Evolutionary conservation across 2,113 vertebrate genomes (phyloP).

Genomic region (Lepisosteus oculatus): DNA sequence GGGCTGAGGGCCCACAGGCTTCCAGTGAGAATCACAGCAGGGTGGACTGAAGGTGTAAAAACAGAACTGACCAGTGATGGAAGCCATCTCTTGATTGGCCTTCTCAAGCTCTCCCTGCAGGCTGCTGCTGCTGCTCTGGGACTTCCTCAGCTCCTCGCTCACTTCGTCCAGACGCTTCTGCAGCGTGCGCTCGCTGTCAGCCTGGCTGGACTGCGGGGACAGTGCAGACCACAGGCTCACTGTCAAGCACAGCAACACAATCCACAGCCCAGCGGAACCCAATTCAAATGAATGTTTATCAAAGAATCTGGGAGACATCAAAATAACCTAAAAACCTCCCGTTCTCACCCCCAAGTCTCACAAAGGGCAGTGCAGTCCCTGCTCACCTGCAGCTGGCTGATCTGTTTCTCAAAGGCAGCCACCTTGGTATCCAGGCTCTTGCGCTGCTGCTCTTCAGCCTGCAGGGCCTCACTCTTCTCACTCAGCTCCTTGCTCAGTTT

Average conservation of each 20-base stretch:
- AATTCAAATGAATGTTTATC: no score
- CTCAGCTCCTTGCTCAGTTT: slow-evolving; percentile 82
- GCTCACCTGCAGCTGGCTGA: slow-evolving; percentile 76
- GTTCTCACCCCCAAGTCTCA: no score
- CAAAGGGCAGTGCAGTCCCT: background rate
- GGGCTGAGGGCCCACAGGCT: no score
- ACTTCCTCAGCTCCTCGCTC: slow-evolving; percentile 74
- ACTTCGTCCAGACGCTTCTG: slow-evolving; percentile 86
- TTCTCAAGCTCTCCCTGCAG: slow-evolving; percentile 73
- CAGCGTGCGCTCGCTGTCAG: slow-evolving; percentile 70
- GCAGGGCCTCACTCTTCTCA: slow-evolving; percentile 75
- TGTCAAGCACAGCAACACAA: no score
- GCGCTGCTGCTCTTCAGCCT: slow-evolving; percentile 78
- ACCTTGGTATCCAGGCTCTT: slow-evolving; percentile 79
- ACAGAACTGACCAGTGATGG: slow-evolving; percentile 66
- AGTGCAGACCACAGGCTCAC: no score
- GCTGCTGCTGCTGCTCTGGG: slow-evolving; percentile 71
- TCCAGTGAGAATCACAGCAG: no score
- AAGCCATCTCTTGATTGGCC: slow-evolving; percentile 70
- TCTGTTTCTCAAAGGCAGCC: slow-evolving; percentile 69
- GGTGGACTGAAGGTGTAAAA: background rate
- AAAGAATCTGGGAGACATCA: no score
- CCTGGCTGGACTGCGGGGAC: slow-evolving; percentile 63
- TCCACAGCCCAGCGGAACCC: no score
- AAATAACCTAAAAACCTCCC: no score